Conservation (phyloP, 2,113 vertebrate genomes). For the Phocoena sinus region DNA sequence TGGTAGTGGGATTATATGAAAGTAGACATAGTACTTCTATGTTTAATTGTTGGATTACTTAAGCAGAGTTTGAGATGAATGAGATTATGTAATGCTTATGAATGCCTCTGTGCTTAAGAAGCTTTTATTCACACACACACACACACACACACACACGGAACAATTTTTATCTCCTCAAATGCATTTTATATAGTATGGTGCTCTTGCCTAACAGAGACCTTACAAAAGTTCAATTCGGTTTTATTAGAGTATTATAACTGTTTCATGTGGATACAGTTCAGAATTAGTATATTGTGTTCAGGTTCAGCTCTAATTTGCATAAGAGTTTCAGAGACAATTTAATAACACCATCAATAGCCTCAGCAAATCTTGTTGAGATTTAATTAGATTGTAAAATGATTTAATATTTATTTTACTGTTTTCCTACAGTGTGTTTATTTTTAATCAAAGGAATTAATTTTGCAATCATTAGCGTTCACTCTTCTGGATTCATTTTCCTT, state of each 20-base stretch:
- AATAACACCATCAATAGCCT: conserved; percentile 54
- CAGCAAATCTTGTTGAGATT: conserved; percentile 67
- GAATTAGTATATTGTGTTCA: background rate
- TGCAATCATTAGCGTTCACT: conserved; percentile 41
- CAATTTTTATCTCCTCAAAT: background rate
- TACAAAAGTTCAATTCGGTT: background rate
- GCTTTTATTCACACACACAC: fast-evolving
- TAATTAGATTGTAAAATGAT: conserved; percentile 73
- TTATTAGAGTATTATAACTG: background rate
- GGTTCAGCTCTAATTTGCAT: conserved; percentile 44
- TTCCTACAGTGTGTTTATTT: conserved; percentile 63
- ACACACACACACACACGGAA: background rate
- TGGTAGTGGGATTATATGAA: background rate
- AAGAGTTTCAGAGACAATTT: conserved; percentile 68
- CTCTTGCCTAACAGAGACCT: background rate
- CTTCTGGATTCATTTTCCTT: conserved; percentile 32
- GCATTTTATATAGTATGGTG: fast-evolving
- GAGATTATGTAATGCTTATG: fast-evolving
- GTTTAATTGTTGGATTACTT: background rate
- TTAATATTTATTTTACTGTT: conserved; percentile 49
- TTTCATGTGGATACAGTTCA: background rate
- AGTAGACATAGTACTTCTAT: background rate
- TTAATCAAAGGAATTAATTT: conserved; percentile 74
- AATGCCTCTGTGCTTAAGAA: background rate
- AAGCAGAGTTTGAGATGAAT: background rate